Evolutionary conservation across 1,140 invertebrate species (phyloP), one percentile per base, ranked within the genome.

Genomic region (Macrobrachium rosenbergii): DNA sequence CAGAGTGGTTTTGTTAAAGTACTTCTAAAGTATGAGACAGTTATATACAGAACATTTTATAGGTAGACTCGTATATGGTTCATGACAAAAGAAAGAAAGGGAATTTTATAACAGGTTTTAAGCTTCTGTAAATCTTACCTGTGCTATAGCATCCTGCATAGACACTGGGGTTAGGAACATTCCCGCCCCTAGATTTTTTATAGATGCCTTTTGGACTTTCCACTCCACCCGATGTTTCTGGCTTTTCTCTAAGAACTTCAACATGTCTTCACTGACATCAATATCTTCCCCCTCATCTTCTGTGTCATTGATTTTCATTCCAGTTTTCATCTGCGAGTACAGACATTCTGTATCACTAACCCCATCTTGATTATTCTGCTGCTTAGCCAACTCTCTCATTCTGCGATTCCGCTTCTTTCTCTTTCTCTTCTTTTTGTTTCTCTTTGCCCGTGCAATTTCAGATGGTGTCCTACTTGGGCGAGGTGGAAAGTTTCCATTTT

Each of bases 371-470:
- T 43, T 72, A 16, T 28, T 43, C 23, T 37, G 69, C 23, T 28
- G 5, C 12, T 52, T 52, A 52, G 69, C 69, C 11, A 28, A 43
- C 14, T 23, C n/a, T 28, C 69, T 72, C 12, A 16, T 12, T n/a
- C 16, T 23, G 12, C 21, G 23, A n/a, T 72, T 72, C 3, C 21
- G 23, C 37, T 72, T 72, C 69, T 72, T 72, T 43, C 69, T 72
- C n/a, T 72, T 72, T 72, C 69, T 72, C 21, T 72, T 72, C 23
- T 28, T 72, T 23, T 43, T 23, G 21, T 72, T 72, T 72, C 69
- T 17, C 14, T n/a, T 72, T 21, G 69, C 14, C 17, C 69, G 19
- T 6, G 69, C 23, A 72, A 23, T 28, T 23, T 72, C 69, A 0
- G 23, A 28, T 43, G 37, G 23, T 28, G 23, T 72, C 21, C 17